phyloP scores from a whole-genome alignment of 1,140 invertebrate species.

The Eciton burchellii region DNA sequence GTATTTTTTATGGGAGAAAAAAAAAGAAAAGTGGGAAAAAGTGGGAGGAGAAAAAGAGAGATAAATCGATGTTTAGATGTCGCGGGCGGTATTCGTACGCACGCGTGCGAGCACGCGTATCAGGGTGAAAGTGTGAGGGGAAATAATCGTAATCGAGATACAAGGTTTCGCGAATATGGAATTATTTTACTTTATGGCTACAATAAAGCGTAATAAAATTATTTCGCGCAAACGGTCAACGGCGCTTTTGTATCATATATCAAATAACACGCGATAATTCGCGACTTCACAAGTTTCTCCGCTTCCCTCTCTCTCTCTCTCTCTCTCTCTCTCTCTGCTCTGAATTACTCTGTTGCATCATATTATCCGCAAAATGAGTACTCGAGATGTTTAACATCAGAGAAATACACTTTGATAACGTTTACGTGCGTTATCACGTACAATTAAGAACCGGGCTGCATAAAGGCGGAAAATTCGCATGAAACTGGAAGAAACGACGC shows the following conservation, averaged over 20 bases:
- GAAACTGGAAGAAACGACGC: slow-evolving; percentile 6
- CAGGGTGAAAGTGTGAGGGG: too few species aligned
- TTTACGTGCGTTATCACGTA: slow-evolving; percentile 3
- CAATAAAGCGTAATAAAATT: slow-evolving; percentile 16
- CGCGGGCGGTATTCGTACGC: too few species aligned
- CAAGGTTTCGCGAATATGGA: neutral
- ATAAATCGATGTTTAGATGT: slow-evolving; percentile 10
- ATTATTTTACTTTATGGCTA: slow-evolving; percentile 35
- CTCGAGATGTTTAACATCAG: neutral
- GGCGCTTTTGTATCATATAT: neutral
- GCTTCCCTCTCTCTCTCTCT: too few species aligned
- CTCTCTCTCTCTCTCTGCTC: too few species aligned
- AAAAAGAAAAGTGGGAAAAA: too few species aligned
- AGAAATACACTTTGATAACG: neutral
- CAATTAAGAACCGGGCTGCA: slow-evolving; percentile 20
- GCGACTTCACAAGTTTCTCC: too few species aligned
- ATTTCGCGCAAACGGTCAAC: neutral
- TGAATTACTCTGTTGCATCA: too few species aligned
- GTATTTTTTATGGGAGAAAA: neutral
- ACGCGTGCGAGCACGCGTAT: too few species aligned
- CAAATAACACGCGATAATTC: neutral
- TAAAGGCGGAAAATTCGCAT: slow-evolving; percentile 15
- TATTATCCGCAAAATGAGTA: too few species aligned
- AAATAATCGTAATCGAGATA: slow-evolving; percentile 18
- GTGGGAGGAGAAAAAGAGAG: too few species aligned